Conservation (phyloP, 2,888 invertebrate genomes). For the Dryococelus australis region DNA sequence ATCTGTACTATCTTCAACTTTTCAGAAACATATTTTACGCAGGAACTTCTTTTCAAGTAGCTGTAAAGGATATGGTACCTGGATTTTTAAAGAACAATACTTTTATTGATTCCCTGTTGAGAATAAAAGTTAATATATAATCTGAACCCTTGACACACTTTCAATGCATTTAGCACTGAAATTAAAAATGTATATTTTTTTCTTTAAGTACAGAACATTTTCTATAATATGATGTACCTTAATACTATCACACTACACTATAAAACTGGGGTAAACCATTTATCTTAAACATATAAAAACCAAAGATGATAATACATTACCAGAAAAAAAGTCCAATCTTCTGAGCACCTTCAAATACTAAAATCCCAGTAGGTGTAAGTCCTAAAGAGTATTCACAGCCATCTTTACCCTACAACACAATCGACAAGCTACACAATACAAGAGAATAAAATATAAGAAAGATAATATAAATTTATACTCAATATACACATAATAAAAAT, state of each 20-base stretch:
- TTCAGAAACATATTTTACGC: no score
- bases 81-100: no score
- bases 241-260: not conserved
- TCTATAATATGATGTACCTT: not conserved
- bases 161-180: no score
- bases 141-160: no score
- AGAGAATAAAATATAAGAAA: not conserved
- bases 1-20: no score
- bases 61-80: no score
- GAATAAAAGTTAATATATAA: no score
- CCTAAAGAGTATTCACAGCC: slow-evolving; percentile 96
- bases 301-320: slow-evolving; percentile 52
- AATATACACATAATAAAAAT: not conserved
- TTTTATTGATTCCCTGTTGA: no score
- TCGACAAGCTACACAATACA: not conserved
- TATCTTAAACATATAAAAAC: not conserved
- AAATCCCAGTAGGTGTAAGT: slow-evolving; percentile 96
- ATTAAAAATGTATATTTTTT: no score
- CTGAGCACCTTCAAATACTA: slow-evolving; percentile 95
- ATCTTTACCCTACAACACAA: slow-evolving; percentile 80
- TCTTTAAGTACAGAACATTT: no score
- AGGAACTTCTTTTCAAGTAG: no score
- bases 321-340: slow-evolving; percentile 99
- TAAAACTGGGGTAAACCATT: no score
- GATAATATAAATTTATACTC: not conserved